Conservation (phyloP, 2,888 invertebrate species). For the Girardia tigrina region DNA sequence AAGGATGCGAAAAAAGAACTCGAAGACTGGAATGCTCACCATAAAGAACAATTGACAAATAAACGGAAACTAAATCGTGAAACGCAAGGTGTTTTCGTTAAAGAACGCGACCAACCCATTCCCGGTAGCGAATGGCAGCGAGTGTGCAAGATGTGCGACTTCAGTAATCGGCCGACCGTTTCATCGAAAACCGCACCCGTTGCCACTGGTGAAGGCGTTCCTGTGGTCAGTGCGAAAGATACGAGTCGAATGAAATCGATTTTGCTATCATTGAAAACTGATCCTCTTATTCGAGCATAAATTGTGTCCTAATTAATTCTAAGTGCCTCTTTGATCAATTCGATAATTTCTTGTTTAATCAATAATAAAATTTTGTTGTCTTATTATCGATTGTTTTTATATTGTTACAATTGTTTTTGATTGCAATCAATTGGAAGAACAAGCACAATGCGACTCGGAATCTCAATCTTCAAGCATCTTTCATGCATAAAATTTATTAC, state of each 20-base stretch:
- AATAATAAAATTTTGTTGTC: no score
- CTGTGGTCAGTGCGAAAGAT: conserved; percentile 61
- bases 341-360: no score
- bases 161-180: conserved; percentile 55
- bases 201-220: background rate
- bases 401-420: no score
- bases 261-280: conserved; percentile 82
- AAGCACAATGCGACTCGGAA: no score
- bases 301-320: background rate
- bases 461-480: no score
- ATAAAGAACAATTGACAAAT: conserved; percentile 80
- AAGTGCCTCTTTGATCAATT: conserved; percentile 17
- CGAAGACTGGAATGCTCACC: conserved; percentile 92
- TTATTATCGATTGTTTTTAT: no score
- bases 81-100: conserved; percentile 78
- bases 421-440: no score
- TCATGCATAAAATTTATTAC: no score
- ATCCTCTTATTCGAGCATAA: conserved; percentile 42
- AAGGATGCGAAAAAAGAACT: conserved; percentile 73
- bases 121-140: conserved; percentile 71
- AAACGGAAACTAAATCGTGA: conserved; percentile 85
- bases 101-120: conserved; percentile 57
- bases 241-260: conserved; percentile 86
- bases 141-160: conserved; percentile 85
- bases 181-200: background rate